These are phyloP conservation scores for Cricetomys ansorgei DNA, from an alignment of 2,113 vertebrate species.

Conservation along the genomic window DNA sequence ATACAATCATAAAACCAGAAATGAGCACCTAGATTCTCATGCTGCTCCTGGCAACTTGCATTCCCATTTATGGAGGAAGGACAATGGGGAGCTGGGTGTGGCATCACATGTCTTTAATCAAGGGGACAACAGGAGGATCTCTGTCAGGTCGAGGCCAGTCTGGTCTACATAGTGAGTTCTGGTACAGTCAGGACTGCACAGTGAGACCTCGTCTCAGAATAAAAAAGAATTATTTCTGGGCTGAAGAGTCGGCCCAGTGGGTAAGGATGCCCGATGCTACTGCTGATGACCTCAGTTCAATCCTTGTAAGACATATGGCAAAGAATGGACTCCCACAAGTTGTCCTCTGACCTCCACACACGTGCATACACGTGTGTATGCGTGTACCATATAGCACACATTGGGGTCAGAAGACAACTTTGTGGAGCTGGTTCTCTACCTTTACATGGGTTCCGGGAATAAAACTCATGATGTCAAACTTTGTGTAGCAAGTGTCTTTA, in stretches of 20 bases:
- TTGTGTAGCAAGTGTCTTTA: background rate
- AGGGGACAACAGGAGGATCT: background rate
- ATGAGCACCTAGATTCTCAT: background rate
- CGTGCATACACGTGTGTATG: background rate
- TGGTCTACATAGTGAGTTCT: background rate
- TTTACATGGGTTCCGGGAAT: background rate
- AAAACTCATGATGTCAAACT: background rate
- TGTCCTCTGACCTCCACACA: background rate
- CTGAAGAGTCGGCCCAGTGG: background rate
- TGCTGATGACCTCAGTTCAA: background rate
- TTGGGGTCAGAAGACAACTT: background rate
- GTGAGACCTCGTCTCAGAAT: background rate
- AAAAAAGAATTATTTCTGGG: background rate
- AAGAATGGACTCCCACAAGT: background rate
- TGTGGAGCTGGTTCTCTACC: too few species aligned
- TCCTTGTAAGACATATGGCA: background rate
- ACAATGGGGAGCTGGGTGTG: background rate
- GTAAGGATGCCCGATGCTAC: background rate
- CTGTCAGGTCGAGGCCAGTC: background rate
- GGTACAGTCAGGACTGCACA: background rate
- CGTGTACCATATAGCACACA: background rate
- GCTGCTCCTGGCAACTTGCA: conserved; percentile 20
- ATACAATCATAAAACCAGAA: background rate
- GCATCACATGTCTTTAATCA: background rate
- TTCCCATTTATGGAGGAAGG: conserved; percentile 43